These are phyloP conservation scores for Tapirus indicus DNA, from an alignment of 2,797 vertebrate species.

Conservation along the genomic window DNA sequence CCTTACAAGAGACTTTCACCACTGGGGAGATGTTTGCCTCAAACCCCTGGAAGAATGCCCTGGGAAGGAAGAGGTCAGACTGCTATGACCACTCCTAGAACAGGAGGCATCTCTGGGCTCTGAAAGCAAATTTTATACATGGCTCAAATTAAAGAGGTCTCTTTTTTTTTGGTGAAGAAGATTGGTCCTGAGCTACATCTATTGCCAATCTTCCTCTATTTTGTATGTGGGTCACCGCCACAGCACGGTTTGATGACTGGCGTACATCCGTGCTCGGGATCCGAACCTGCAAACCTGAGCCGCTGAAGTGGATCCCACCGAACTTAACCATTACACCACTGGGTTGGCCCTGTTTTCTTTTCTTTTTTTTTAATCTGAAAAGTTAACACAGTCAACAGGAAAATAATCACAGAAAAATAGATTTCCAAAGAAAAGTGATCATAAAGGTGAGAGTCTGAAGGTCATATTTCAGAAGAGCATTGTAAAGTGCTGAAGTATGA, in stretches of 20 bases:
- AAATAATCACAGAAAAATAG: background rate
- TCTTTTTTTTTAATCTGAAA: background rate
- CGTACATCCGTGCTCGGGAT: too few species aligned
- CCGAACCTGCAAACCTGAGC: too few species aligned
- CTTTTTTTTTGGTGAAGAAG: background rate
- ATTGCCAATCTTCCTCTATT: too few species aligned
- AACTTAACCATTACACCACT: too few species aligned
- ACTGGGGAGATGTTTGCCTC: background rate
- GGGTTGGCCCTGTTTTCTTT: too few species aligned
- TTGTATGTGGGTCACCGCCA: too few species aligned
- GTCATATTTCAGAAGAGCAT: background rate
- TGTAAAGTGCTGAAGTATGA: background rate
- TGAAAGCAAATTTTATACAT: background rate
- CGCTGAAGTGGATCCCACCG: too few species aligned
- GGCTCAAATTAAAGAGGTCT: background rate
- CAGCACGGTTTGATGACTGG: too few species aligned
- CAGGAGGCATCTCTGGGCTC: background rate
- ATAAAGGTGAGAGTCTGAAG: background rate
- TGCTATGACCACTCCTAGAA: background rate
- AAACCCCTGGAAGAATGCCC: background rate
- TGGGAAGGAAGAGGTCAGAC: background rate
- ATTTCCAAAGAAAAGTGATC: background rate
- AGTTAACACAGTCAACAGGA: background rate
- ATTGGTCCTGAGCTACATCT: too few species aligned
- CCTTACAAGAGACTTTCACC: fast-evolving